phyloP scores from a whole-genome alignment of 1,140 invertebrate genomes.

The Sitophilus oryzae region DNA sequence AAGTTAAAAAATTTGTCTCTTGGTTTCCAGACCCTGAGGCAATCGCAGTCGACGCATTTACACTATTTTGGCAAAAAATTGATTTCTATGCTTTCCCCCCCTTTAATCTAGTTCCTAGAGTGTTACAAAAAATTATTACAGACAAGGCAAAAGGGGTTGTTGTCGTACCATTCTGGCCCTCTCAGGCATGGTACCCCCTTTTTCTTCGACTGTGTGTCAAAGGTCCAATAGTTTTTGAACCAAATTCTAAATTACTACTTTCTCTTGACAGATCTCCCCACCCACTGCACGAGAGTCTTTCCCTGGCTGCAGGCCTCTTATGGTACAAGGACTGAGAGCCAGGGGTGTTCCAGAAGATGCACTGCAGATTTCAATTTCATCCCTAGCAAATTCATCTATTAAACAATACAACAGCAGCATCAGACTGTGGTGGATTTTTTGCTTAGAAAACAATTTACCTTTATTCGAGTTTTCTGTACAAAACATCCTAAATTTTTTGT shows the following conservation, averaged over 20 bases:
- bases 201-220: constrained; percentile 10
- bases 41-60: constrained; percentile 36
- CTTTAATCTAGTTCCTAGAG: constrained; percentile 25
- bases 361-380: background rate
- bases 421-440: background rate
- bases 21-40: constrained; percentile 13
- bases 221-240: constrained; percentile 5
- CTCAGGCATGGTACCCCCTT: constrained; percentile 34
- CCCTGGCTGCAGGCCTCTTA: constrained; percentile 7
- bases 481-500: background rate
- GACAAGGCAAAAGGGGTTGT: constrained; percentile 30
- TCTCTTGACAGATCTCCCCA: constrained; percentile 11
- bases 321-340: background rate
- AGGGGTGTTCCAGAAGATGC: background rate
- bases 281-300: constrained; percentile 6
- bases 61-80: constrained; percentile 25
- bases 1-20: constrained; percentile 17
- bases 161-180: constrained; percentile 31
- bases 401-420: background rate
- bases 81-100: constrained; percentile 23
- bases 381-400: background rate
- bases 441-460: background rate
- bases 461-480: background rate
- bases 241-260: constrained; percentile 12
- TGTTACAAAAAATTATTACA: constrained; percentile 20